Percentiles rank a stretch among this genome's conserved stretches.
These are phyloP conservation scores for Pachyseris speciosa DNA, from an alignment of 64 coral and sea anemone genomes.

Conservation along the genomic window DNA sequence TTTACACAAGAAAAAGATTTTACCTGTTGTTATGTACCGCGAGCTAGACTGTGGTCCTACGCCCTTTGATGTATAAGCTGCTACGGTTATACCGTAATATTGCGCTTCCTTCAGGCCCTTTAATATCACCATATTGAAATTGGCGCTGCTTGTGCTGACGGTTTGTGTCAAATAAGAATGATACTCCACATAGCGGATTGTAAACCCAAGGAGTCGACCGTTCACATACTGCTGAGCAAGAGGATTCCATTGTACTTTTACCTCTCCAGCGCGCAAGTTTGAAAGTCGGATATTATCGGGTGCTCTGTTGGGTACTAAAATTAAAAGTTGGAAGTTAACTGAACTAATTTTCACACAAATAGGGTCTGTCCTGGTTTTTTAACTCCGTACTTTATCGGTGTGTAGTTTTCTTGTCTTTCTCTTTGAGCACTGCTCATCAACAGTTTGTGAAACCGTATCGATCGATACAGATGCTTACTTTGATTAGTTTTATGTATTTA, in stretches of 20 bases:
- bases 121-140: background rate
- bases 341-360: too few relatives aligned
- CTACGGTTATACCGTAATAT: background rate
- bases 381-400: background rate
- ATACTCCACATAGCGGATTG: background rate
- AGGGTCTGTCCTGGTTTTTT: too few relatives aligned
- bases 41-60: background rate
- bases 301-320: background rate
- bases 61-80: background rate
- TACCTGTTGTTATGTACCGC: background rate
- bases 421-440: too few relatives aligned
- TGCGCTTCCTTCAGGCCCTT: background rate
- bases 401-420: too few relatives aligned
- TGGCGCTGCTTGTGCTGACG: background rate
- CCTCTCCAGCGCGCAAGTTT: background rate
- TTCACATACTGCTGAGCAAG: conserved; percentile 25
- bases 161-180: background rate
- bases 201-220: background rate
- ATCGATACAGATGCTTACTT: too few relatives aligned
- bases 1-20: background rate
- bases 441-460: too few relatives aligned
- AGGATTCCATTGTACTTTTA: conserved; percentile 7
- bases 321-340: background rate
- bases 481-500: too few relatives aligned
- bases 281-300: background rate